Conservation (phyloP, 1,140 invertebrate genomes). For the Yoshiicerus persimilis region DNA sequence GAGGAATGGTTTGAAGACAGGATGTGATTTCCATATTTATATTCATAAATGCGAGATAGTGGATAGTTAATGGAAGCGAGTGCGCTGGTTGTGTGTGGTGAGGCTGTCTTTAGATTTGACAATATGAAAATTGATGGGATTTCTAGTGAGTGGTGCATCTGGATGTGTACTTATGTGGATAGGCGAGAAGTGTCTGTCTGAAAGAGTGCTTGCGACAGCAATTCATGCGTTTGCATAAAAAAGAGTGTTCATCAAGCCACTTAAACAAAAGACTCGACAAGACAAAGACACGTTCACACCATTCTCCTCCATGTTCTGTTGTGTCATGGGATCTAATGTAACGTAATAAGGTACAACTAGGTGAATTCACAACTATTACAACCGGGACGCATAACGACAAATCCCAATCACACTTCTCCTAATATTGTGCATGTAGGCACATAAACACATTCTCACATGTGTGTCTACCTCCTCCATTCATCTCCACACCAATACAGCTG, state of each 20-base stretch:
- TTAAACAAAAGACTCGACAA: conserved; percentile 33
- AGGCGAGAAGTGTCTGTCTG: neutral
- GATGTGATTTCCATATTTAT: neutral
- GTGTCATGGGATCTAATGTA: neutral
- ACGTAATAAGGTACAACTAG: neutral
- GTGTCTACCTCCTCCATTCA: neutral
- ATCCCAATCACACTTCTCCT: neutral
- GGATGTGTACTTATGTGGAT: neutral
- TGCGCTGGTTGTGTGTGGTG: neutral
- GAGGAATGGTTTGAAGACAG: too few species aligned
- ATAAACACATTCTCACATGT: neutral
- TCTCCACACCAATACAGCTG: too few species aligned
- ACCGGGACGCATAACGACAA: neutral
- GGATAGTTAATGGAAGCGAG: neutral
- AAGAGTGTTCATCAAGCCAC: conserved; percentile 31
- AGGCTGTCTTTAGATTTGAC: neutral
- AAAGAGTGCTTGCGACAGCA: neutral
- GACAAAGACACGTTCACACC: conserved; percentile 6
- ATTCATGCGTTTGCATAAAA: conserved; percentile 11
- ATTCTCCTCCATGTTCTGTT: neutral
- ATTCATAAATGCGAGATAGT: neutral
- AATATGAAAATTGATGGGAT: neutral
- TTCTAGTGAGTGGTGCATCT: neutral
- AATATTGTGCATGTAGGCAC: too few species aligned
- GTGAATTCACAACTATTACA: neutral